phyloP scores from a whole-genome alignment of 2,113 vertebrate genomes.

The Entelurus aequoreus region DNA sequence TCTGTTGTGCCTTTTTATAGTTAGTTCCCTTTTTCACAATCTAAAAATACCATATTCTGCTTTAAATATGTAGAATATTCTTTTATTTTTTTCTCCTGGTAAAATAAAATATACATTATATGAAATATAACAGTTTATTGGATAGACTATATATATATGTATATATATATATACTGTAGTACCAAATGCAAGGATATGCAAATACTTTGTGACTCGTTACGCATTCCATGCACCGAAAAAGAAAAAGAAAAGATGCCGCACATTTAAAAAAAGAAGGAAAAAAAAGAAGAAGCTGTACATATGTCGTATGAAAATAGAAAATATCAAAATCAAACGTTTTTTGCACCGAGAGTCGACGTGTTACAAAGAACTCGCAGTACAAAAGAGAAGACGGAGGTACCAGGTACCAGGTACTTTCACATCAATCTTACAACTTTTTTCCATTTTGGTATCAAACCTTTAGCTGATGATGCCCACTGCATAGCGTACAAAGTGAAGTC shows the following conservation, averaged over 20 bases:
- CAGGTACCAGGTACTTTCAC: conserved; percentile 24
- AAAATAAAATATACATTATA: conserved; percentile 78
- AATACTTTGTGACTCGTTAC: conserved; percentile 60
- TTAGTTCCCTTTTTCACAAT: conserved; percentile 69
- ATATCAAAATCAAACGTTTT: conserved; percentile 73
- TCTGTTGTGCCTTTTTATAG: conserved; percentile 61
- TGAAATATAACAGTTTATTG: conserved; percentile 76
- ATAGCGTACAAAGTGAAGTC: conserved; percentile 60
- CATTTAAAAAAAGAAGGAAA: conserved; percentile 46
- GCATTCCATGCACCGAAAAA: conserved; percentile 66
- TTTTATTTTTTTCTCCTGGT: conserved; percentile 4
- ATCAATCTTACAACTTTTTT: no score
- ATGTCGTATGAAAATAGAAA: conserved; percentile 78
- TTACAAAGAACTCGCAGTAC: conserved; percentile 67
- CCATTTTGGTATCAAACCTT: conserved; percentile 37
- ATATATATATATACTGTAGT: conserved; percentile 61
- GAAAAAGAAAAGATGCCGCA: conserved; percentile 32
- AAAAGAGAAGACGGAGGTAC: conserved; percentile 64
- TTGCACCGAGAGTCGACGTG: conserved; percentile 67
- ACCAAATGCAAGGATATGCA: conserved; percentile 76
- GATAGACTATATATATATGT: no score
- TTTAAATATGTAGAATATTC: conserved; percentile 73
- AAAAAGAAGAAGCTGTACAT: conserved; percentile 69
- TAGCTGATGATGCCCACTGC: conserved; percentile 52
- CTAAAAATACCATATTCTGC: conserved; percentile 73